A percentile compares a stretch with the other conserved stretches of the same genome.
These are phyloP conservation scores for Orchesella flavescens DNA, from an alignment of 2,888 invertebrate genomes.

Conservation along the genomic window DNA sequence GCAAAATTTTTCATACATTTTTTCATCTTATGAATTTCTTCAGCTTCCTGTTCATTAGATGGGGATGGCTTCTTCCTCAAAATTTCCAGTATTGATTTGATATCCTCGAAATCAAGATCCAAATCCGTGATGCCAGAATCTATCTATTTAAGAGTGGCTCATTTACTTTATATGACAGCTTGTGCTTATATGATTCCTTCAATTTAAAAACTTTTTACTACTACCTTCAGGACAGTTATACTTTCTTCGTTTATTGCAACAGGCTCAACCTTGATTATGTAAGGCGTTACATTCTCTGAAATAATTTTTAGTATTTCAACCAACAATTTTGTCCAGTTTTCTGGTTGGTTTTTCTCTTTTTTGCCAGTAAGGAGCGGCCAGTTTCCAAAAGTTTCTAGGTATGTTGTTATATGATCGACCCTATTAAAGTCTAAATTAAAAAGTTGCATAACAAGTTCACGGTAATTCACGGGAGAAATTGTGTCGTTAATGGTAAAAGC, in stretches of 20 bases:
- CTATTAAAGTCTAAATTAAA: conserved; percentile 14
- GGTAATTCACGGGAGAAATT: no score
- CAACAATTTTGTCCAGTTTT: conserved; percentile 21
- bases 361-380: conserved; percentile 37
- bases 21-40: conserved; percentile 27
- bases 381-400: conserved; percentile 34
- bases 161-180: no score
- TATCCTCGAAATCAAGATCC: conserved; percentile 22
- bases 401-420: conserved; percentile 11
- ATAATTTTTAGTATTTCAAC: conserved; percentile 17
- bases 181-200: no score
- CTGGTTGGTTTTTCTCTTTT: not conserved
- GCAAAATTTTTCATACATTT: conserved; percentile 1
- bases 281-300: conserved; percentile 35
- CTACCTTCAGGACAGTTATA: no score
- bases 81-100: conserved; percentile 13
- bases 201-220: no score
- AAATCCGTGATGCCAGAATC: conserved; percentile 14
- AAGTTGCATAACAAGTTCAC: not conserved
- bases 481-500: no score
- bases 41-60: not conserved
- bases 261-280: conserved; percentile 36
- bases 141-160: conserved; percentile 22
- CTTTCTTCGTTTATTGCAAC: conserved; percentile 2
- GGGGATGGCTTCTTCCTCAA: not conserved